phyloP scores from a whole-genome alignment of 2,888 invertebrate genomes.

The Cremastobaeus sp. region DNA sequence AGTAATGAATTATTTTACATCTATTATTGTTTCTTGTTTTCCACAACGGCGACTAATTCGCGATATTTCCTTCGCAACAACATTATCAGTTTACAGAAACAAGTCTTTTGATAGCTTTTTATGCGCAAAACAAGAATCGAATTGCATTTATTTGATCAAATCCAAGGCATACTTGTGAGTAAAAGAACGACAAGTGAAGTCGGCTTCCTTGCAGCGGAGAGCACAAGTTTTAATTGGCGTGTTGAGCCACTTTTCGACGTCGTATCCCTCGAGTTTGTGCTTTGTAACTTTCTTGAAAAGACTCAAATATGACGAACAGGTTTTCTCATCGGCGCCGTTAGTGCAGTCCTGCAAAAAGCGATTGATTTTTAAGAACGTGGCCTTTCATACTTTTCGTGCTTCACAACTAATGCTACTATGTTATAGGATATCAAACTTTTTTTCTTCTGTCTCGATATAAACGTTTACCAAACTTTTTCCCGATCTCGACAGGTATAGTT shows the following conservation, averaged over 20 bases:
- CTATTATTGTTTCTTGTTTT: no score
- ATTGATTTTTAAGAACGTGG: conserved; percentile 38
- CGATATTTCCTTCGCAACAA: no score
- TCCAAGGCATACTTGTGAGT: conserved; percentile 79
- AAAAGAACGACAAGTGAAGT: conserved; percentile 82
- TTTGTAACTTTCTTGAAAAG: conserved; percentile 78
- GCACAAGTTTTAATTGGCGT: conserved; percentile 81
- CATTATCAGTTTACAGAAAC: no score
- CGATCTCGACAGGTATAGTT: neutral
- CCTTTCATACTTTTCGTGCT: conserved; percentile 30
- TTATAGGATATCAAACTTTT: no score
- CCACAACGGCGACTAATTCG: no score
- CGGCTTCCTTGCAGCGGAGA: conserved; percentile 78
- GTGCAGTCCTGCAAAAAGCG: conserved; percentile 79
- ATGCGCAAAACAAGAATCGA: no score
- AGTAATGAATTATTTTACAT: no score
- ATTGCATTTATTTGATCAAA: conserved; percentile 33
- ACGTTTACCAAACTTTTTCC: neutral
- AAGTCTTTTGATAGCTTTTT: no score
- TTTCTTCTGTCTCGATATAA: neutral
- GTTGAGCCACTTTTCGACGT: conserved; percentile 81
- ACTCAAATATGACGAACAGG: conserved; percentile 78
- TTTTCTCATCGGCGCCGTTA: conserved; percentile 79
- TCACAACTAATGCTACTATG: conserved; percentile 8
- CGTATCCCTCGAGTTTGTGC: conserved; percentile 79